A percentile compares a stretch with the other conserved stretches of the same genome.
These are phyloP conservation scores for Rhagoletis zephyria DNA, from an alignment of 1,140 invertebrate genomes.

Conservation along the genomic window DNA sequence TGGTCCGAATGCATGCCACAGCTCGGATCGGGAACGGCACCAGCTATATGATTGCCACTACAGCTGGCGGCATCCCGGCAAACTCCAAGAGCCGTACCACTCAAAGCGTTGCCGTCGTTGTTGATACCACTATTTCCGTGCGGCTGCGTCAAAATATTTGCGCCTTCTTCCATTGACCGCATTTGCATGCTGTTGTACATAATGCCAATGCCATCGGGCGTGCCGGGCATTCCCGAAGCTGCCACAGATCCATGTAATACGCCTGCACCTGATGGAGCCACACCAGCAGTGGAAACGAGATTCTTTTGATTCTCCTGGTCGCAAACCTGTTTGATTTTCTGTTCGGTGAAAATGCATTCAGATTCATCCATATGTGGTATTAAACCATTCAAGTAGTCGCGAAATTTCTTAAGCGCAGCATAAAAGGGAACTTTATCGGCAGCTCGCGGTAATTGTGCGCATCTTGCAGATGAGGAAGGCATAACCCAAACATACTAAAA, in stretches of 20 bases:
- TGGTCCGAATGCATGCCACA: background rate
- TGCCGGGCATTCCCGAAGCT: background rate
- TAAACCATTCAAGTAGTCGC: constrained; percentile 94
- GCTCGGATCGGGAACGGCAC: background rate
- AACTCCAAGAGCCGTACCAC: background rate
- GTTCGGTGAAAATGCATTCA: constrained; percentile 91
- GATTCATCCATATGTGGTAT: constrained; percentile 89
- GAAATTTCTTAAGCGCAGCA: constrained; percentile 92
- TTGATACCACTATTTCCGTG: background rate
- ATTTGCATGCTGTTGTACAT: background rate
- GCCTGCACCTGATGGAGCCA: too few relatives aligned
- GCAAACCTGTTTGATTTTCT: constrained; percentile 79
- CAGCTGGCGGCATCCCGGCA: background rate
- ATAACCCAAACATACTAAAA: constrained; percentile 97
- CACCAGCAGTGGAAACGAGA: constrained; percentile 61
- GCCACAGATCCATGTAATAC: background rate
- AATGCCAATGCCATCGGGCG: background rate
- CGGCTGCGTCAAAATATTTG: background rate
- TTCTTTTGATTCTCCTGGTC: constrained; percentile 74
- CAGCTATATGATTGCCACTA: background rate
- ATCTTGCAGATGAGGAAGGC: constrained; percentile 96
- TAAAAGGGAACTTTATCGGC: constrained; percentile 98
- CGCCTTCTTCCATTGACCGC: background rate
- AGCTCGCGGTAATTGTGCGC: constrained; percentile 93
- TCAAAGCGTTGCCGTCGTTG: background rate